Evolutionary conservation across 2,797 vertebrate species (phyloP).

Genomic region (Siniperca undulata): DNA sequence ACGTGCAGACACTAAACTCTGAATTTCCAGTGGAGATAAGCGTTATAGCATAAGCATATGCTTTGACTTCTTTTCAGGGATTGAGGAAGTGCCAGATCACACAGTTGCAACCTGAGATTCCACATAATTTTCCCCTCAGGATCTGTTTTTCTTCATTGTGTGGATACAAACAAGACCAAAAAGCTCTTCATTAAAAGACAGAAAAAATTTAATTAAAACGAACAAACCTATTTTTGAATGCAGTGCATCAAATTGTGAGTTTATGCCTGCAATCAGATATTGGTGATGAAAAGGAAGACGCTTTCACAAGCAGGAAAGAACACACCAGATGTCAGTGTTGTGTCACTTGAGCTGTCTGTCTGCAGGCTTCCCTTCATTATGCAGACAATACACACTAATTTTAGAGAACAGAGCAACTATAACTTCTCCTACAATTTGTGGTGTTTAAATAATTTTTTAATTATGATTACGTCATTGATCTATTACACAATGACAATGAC

Average conservation of each 20-base stretch:
- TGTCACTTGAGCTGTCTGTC: neutral
- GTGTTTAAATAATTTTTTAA: neutral
- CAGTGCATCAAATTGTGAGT: neutral
- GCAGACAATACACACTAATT: neutral
- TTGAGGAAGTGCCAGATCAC: too few relatives aligned
- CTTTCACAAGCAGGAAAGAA: neutral
- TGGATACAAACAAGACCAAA: neutral
- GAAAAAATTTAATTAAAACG: neutral
- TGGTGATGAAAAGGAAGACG: neutral
- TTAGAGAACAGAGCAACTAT: neutral
- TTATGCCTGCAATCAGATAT: neutral
- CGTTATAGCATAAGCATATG: neutral
- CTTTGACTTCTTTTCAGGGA: neutral
- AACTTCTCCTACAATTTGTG: neutral
- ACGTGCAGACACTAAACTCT: neutral
- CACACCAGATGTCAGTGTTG: conserved; percentile 24
- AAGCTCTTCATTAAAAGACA: neutral
- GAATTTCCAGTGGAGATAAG: neutral
- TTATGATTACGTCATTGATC: neutral
- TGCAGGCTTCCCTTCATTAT: neutral
- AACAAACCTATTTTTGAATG: too few relatives aligned
- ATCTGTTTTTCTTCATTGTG: neutral
- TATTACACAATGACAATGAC: neutral
- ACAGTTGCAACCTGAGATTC: neutral
- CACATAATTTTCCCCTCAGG: too few relatives aligned